Conservation (phyloP, 2,797 vertebrate genomes). For the Spinus pinus region DNA sequence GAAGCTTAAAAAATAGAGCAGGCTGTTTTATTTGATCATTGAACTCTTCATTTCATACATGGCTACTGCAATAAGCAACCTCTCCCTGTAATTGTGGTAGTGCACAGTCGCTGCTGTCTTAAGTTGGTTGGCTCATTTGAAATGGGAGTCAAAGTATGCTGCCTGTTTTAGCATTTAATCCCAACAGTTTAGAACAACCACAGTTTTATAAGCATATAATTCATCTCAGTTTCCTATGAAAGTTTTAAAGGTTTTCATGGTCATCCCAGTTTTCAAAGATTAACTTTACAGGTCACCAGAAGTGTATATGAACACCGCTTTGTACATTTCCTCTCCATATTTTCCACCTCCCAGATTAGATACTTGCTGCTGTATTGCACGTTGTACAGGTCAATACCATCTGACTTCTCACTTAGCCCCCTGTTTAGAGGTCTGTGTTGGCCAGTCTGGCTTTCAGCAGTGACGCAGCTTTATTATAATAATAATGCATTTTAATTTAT, state of each 20-base stretch:
- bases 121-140: slow-evolving; percentile 8
- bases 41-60: slow-evolving; percentile 36
- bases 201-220: slow-evolving; percentile 46
- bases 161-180: slow-evolving; percentile 58
- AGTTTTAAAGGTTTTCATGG: slow-evolving; percentile 7
- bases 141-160: background rate
- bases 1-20: background rate
- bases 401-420: background rate
- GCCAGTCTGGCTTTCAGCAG: background rate
- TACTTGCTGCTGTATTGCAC: background rate
- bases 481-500: slow-evolving; percentile 72
- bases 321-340: background rate
- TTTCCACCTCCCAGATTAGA: slow-evolving; percentile 8
- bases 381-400: background rate
- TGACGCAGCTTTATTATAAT: slow-evolving; percentile 53
- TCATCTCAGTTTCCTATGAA: slow-evolving; percentile 1
- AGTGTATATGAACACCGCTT: background rate
- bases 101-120: background rate
- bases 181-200: slow-evolving; percentile 42
- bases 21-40: background rate
- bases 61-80: slow-evolving; percentile 14
- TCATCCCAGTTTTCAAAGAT: slow-evolving; percentile 1
- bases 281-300: background rate
- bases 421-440: background rate
- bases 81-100: slow-evolving; percentile 61